Evolutionary conservation across 2,888 invertebrate species (phyloP).

Genomic region (Branchipolynoe longqiensis): DNA sequence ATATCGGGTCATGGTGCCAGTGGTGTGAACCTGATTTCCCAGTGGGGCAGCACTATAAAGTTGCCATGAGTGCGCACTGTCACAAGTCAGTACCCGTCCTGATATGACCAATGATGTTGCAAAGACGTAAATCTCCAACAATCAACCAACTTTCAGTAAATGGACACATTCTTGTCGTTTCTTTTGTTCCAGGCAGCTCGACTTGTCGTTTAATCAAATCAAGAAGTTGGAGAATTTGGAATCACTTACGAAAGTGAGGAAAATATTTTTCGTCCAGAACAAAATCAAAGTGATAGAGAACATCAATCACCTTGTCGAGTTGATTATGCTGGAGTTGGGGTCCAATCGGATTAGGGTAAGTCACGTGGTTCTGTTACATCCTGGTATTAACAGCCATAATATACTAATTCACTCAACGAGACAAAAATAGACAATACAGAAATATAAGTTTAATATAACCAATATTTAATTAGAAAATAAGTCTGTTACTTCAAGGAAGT

Average conservation of each 20-base stretch:
- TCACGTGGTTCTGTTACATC: constrained; percentile 65
- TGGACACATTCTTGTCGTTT: neutral
- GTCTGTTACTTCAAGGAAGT: too few species aligned
- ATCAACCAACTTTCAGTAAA: too few species aligned
- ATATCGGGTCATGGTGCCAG: too few species aligned
- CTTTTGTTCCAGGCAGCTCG: constrained; percentile 84
- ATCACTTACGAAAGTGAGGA: constrained; percentile 88
- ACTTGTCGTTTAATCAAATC: constrained; percentile 97
- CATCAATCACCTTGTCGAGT: constrained; percentile 88
- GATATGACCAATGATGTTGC: too few species aligned
- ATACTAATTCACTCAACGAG: neutral
- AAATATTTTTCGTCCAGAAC: constrained; percentile 94
- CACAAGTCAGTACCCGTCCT: too few species aligned
- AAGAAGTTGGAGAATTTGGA: constrained; percentile 92
- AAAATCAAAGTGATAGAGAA: constrained; percentile 94
- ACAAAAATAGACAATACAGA: neutral
- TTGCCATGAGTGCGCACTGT: too few species aligned
- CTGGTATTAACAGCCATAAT: neutral
- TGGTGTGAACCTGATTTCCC: too few species aligned
- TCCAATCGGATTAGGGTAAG: constrained; percentile 91
- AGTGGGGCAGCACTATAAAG: too few species aligned
- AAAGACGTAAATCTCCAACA: too few species aligned
- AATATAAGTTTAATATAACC: too few species aligned
- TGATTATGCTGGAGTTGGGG: constrained; percentile 94
- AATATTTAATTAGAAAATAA: too few species aligned